These are phyloP conservation scores for Cyclura pinguis DNA, from an alignment of 2,797 vertebrate genomes.

Conservation along the genomic window DNA sequence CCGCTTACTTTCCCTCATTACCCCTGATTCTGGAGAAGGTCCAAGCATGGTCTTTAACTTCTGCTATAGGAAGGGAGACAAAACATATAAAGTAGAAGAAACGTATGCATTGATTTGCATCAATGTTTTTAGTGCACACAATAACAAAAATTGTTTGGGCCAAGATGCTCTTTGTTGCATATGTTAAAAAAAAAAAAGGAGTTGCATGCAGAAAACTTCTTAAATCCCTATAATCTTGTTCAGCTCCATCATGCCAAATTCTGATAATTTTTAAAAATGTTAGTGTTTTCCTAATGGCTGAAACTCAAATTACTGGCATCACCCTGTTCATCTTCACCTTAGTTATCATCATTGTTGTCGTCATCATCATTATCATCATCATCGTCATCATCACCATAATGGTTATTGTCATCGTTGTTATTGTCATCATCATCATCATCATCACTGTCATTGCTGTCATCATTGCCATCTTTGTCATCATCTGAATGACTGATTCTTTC, in stretches of 20 bases:
- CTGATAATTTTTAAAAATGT: background rate
- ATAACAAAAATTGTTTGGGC: background rate
- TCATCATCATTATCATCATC: background rate
- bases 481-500: background rate
- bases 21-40: too few species aligned
- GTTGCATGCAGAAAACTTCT: background rate
- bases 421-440: background rate
- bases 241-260: background rate
- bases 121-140: background rate
- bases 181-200: background rate
- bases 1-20: too few species aligned
- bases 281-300: background rate
- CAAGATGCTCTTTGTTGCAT: background rate
- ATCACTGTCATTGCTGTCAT: background rate
- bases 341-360: background rate
- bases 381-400: background rate
- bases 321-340: background rate
- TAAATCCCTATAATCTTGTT: background rate
- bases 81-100: background rate
- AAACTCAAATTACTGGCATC: background rate
- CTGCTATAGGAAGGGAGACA: background rate
- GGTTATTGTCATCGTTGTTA: background rate
- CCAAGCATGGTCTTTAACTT: too few species aligned
- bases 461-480: background rate
- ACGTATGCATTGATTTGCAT: background rate